These are phyloP conservation scores for Stenurella melanura DNA, from an alignment of 2,888 invertebrate species.

Conservation along the genomic window DNA sequence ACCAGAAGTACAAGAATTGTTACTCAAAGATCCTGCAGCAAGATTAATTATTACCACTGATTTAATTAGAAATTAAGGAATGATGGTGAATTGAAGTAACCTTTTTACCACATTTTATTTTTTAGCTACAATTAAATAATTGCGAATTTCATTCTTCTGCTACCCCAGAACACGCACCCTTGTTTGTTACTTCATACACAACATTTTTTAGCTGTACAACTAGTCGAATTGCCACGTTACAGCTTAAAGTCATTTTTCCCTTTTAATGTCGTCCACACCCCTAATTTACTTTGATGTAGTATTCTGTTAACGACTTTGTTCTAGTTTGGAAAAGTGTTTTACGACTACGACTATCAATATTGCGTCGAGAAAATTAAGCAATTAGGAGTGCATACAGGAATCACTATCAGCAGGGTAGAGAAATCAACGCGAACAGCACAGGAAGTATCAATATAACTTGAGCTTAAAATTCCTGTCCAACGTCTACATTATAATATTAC, in stretches of 20 bases:
- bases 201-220: neutral
- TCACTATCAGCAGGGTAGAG: neutral
- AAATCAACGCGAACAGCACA: neutral
- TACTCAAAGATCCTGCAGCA: too few relatives aligned
- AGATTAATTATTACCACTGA: too few relatives aligned
- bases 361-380: neutral
- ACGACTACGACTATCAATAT: neutral
- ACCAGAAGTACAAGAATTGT: too few relatives aligned
- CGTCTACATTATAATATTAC: too few relatives aligned
- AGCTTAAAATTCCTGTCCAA: too few relatives aligned
- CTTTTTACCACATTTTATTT: too few relatives aligned
- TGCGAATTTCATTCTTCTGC: too few relatives aligned
- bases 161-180: neutral
- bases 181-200: neutral
- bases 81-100: too few relatives aligned
- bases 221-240: neutral
- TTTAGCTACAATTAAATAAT: too few relatives aligned
- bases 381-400: neutral
- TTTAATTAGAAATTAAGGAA: too few relatives aligned
- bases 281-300: neutral
- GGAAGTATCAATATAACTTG: too few relatives aligned
- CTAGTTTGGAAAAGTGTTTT: slow-evolving; percentile 3
- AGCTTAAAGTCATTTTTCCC: neutral
- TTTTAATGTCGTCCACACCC: slow-evolving; percentile 5
- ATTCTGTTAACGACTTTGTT: slow-evolving; percentile 7